Evolutionary conservation across 2,888 invertebrate species (phyloP).

Genomic region (Nasonovia ribisnigri): DNA sequence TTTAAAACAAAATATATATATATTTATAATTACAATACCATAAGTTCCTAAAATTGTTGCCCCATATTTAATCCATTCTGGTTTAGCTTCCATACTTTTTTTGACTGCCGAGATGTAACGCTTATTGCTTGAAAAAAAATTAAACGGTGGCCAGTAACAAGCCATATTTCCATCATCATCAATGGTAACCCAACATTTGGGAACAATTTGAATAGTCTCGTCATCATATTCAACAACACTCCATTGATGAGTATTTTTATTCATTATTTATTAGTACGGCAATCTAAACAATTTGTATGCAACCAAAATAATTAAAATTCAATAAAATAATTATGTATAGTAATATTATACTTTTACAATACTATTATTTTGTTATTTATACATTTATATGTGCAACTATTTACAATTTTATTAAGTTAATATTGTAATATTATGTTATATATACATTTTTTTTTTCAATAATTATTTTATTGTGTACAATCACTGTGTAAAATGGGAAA

Average conservation of each 20-base stretch:
- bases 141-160: neutral
- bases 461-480: neutral
- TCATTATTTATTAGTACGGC: neutral
- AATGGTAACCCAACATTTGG: neutral
- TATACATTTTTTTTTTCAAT: too few relatives aligned
- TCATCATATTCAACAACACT: slow-evolving; percentile 19
- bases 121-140: neutral
- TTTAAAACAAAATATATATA: neutral
- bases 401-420: neutral
- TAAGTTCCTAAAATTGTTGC: slow-evolving; percentile 8
- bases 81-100: neutral
- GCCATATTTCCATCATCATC: neutral
- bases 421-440: neutral
- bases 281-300: neutral
- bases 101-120: neutral
- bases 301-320: too few relatives aligned
- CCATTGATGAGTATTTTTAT: neutral
- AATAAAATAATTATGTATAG: too few relatives aligned
- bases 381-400: neutral
- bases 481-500: slow-evolving; percentile 9
- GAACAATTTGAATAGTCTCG: neutral
- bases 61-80: neutral
- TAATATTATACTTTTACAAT: too few relatives aligned
- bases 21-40: neutral
- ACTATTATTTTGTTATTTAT: too few relatives aligned